These are phyloP conservation scores for Acanthococcus lagerstroemiae DNA, from an alignment of 2,888 invertebrate species.

Conservation along the genomic window DNA sequence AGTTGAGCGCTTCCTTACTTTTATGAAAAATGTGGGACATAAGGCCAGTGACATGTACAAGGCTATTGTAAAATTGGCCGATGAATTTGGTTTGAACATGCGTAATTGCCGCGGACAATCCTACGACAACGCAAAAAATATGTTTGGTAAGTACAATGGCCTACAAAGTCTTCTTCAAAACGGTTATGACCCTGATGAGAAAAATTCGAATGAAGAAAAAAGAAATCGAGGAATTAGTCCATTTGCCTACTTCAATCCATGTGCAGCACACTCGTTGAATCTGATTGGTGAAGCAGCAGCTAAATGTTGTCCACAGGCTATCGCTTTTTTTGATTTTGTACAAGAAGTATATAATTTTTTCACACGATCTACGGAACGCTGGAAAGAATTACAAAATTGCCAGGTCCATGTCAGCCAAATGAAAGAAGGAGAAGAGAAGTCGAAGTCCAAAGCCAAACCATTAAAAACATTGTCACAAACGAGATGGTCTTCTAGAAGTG, in stretches of 20 bases:
- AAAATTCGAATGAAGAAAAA: background rate
- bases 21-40: slow-evolving; percentile 23
- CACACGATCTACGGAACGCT: slow-evolving; percentile 5
- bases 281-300: slow-evolving; percentile 1
- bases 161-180: no score
- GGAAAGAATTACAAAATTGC: background rate
- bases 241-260: slow-evolving; percentile 7
- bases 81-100: slow-evolving; percentile 13
- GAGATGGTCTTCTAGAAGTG: background rate
- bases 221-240: slow-evolving; percentile 2
- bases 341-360: slow-evolving; percentile 18
- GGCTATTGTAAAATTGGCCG: background rate
- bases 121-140: slow-evolving; percentile 8
- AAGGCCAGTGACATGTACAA: slow-evolving; percentile 2
- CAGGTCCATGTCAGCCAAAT: background rate
- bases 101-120: slow-evolving; percentile 9
- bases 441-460: background rate
- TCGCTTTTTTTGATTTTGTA: slow-evolving; percentile 14
- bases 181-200: background rate
- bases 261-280: background rate
- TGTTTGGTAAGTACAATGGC: slow-evolving; percentile 5
- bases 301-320: slow-evolving; percentile 12
- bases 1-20: slow-evolving; percentile 16
- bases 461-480: background rate
- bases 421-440: background rate